Evolutionary conservation across 2,888 invertebrate genomes (phyloP).

Genomic region (Platycheirus rosarum): DNA sequence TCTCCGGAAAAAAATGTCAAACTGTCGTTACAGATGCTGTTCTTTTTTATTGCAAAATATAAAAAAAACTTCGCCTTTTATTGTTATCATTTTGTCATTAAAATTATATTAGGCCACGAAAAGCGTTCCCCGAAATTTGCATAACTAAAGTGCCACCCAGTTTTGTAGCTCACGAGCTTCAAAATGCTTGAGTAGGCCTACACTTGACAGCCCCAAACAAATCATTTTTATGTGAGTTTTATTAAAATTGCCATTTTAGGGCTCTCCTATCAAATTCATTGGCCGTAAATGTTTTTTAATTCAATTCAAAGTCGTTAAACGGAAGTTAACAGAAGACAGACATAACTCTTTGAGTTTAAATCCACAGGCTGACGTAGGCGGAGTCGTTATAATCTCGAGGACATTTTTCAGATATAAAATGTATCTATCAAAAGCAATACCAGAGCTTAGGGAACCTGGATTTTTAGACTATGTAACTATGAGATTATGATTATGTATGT

Average conservation of each 20-base stretch:
- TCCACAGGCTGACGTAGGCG: too few species aligned
- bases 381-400: too few species aligned
- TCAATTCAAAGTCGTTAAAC: conserved; percentile 27
- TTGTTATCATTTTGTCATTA: conserved; percentile 34
- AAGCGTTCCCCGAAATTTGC: conserved; percentile 11
- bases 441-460: too few species aligned
- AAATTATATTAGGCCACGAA: conserved; percentile 23
- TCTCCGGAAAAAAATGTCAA: conserved; percentile 9
- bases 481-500: too few species aligned
- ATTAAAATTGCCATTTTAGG: conserved; percentile 43
- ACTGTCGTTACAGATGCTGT: conserved; percentile 2
- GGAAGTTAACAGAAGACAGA: conserved; percentile 26
- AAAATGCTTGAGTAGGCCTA: neutral
- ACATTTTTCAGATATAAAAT: too few species aligned
- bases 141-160: conserved; percentile 5
- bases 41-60: conserved; percentile 6
- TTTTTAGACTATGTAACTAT: too few species aligned
- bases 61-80: conserved; percentile 11
- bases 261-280: conserved; percentile 50
- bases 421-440: too few species aligned
- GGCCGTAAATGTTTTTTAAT: conserved; percentile 61
- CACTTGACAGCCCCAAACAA: conserved; percentile 31
- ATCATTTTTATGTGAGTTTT: conserved; percentile 38
- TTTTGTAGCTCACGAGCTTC: neutral
- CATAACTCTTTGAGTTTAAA: neutral